Percentiles rank a stretch among this genome's conserved stretches.
phyloP scores from a whole-genome alignment of 2,888 invertebrate genomes.

The Dinocampus coccinellae region DNA sequence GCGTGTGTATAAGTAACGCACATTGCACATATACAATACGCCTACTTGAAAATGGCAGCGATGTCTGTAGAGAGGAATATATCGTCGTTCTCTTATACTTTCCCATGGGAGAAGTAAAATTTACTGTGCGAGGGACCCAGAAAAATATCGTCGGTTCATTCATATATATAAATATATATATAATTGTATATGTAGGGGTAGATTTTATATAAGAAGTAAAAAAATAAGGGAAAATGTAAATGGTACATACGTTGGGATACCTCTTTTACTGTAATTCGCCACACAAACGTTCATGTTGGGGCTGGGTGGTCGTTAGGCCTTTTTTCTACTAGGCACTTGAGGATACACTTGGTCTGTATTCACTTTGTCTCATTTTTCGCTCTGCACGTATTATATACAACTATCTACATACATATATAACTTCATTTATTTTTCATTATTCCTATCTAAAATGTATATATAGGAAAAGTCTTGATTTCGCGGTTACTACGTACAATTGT shows the following conservation, averaged over 20 bases:
- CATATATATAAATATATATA: too few species aligned
- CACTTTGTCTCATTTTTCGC: background rate
- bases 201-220: background rate
- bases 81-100: slow-evolving; percentile 7
- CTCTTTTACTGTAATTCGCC: background rate
- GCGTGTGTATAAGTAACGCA: background rate
- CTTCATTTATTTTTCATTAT: background rate
- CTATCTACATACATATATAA: background rate
- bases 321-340: background rate
- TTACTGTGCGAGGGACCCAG: slow-evolving; percentile 5
- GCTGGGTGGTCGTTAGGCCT: slow-evolving; percentile 16
- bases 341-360: slow-evolving; percentile 5
- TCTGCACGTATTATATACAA: background rate
- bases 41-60: background rate
- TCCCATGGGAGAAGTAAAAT: slow-evolving; percentile 24
- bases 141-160: background rate
- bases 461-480: background rate
- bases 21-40: background rate
- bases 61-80: background rate
- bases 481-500: slow-evolving; percentile 12
- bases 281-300: background rate
- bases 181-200: too few species aligned
- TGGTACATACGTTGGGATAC: background rate
- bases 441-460: background rate
- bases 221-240: background rate